Evolutionary conservation across 2,113 vertebrate genomes (phyloP), one percentile per base, ranked within the genome.

Genomic region (Argyrosomus japonicus): DNA sequence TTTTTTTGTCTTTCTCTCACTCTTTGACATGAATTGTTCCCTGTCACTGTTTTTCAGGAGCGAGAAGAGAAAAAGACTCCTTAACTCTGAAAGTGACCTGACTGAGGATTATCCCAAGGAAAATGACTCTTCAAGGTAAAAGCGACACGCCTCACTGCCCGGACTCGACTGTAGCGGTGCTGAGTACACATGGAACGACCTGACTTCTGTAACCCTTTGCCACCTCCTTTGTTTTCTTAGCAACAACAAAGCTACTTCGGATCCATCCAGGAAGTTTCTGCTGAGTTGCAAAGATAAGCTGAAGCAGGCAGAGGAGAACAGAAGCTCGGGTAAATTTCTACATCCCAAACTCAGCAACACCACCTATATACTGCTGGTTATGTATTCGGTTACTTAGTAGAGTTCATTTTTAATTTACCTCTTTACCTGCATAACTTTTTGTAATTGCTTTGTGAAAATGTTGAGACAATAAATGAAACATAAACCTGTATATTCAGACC

Each of bases 61-160:
- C 84, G 98, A 99, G 90, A 99, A 98, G 90, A 97, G 97, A 83
- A 99, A 98, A 93, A 94, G 97, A 86, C 85, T 95, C 75, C 88
- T 97, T 1, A 95, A 91, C 71, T 82, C 96, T 83, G 96, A 97
- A 48, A 95, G 95, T 75, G 97, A 99, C 87, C 87, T 98, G 71
- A 96, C 91, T 48, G 98, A 99, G 92, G 98, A 99, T 92, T 99
- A 99, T 88, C 98, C 98, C 83, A 99, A 99, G 94, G 98, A 99
- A 93, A 99, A 99, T 62, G 98, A 99, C 94, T 99, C 98, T 12
- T 99, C 98, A 6, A 98, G 97, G 98, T 99, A 86, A 73, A 74
- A 53, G 27, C 58, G 3, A 8, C 36, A 32, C 3, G 5, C 9
- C 1, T 69, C 32, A 14, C 15, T 57, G 27, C 19, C 9, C 10